phyloP scores from a whole-genome alignment of 2,888 invertebrate species.

The Drosophila diplacantha region DNA sequence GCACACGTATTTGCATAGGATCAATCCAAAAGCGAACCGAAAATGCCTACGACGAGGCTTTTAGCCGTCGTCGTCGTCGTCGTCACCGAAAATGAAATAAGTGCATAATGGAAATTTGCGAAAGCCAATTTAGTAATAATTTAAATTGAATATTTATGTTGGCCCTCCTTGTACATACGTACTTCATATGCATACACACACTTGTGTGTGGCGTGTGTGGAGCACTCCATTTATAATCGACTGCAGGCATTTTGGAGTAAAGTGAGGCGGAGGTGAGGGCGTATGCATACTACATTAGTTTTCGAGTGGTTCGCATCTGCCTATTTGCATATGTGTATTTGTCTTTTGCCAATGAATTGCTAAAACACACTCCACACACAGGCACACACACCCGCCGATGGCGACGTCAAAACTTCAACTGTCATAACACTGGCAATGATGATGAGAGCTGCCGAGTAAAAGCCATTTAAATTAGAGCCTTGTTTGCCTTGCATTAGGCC shows the following conservation, averaged over 20 bases:
- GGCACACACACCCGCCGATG: not conserved
- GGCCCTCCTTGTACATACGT: not conserved
- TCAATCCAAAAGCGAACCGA: slow-evolving; percentile 15
- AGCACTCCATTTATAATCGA: slow-evolving; percentile 44
- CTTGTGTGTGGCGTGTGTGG: not conserved
- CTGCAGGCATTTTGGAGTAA: slow-evolving; percentile 34
- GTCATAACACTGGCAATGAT: slow-evolving; percentile 60
- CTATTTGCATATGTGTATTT: slow-evolving; percentile 69
- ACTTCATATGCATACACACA: not conserved
- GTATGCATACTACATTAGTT: slow-evolving; percentile 64
- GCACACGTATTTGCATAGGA: slow-evolving; percentile 11
- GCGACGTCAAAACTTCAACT: slow-evolving; percentile 64
- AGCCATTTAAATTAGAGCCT: slow-evolving; percentile 66
- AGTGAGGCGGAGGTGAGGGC: slow-evolving; percentile 18
- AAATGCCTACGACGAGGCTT: slow-evolving; percentile 48
- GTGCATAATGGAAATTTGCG: slow-evolving; percentile 71
- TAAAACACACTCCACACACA: slow-evolving; percentile 40
- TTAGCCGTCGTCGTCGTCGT: slow-evolving; percentile 42
- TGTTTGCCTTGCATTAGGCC: slow-evolving; percentile 68
- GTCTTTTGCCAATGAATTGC: slow-evolving; percentile 67
- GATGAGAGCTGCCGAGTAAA: slow-evolving; percentile 31
- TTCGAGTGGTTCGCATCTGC: slow-evolving; percentile 51
- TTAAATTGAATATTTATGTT: slow-evolving; percentile 72
- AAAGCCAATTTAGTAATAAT: slow-evolving; percentile 72
- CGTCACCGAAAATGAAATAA: slow-evolving; percentile 57